Base-by-base conservation (phyloP, 1,140 invertebrate species). In the Plutomurus gul region DNA sequence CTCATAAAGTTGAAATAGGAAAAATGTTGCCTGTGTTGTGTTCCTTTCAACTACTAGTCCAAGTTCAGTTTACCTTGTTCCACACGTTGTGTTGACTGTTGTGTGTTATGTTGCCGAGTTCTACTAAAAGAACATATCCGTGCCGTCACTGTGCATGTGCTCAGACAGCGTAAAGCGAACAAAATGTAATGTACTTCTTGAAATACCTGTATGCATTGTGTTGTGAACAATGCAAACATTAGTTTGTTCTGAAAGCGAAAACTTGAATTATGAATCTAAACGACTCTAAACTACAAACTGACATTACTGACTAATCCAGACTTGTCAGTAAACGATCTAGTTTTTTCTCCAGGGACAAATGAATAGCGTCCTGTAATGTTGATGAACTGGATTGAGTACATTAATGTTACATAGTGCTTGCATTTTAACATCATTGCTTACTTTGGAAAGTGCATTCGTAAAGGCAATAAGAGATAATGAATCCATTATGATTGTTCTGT, bases 261-360 rank as follows among this genome's bases (percentile, higher is more conserved):
- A 65, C 56, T 65, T 65, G 56, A 65, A 65, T 65, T 65, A 33
- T 65, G 18, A 27, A 65, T 65, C 56, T 36, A 36, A 65, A 65
- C 4, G 30, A 65, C 56, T 60, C 47, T 51, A 51, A 51, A 51
- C 25, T 51, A 22, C 47, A 51, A 22, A 25, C 47, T 51, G 47
- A 51, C 47, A 51, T 51, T 51, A 25, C 3, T 8, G 25, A 22
- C 7, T 7, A 51, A 51, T 18, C n/a, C 39, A 43, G 25, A 65
- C 4, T 65, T n/a, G 11, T 33, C 30, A 65, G 27, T 65, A 65
- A 65, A 65, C 36, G 56, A 65, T 65, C 56, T 30, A 27, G 56
- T 65, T 65, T 65, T 65, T 65, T 65, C 56, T 65, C 56, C 56
- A 65, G 56, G 56, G 56, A 65, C 27, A 65, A 65, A 65, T 65